A percentile compares a stretch with the other conserved stretches of the same genome.
Evolutionary conservation across 2,888 invertebrate species (phyloP).

Genomic region (Mechanitis messenoides): DNA sequence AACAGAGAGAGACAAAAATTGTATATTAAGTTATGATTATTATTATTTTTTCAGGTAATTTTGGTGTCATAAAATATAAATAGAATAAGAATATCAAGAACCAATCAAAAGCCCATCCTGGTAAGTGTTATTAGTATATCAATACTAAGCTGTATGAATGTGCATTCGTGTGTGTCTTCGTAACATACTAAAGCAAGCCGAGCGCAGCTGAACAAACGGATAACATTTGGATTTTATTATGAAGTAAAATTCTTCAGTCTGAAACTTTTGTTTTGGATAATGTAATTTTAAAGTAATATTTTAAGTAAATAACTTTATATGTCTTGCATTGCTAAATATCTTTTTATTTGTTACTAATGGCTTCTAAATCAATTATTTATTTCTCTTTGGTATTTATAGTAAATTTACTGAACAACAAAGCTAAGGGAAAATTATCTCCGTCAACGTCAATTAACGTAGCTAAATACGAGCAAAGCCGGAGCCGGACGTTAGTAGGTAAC

Average conservation of each 20-base stretch:
- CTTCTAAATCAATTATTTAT: no score
- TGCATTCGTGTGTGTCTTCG: not conserved
- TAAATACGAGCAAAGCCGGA: not conserved
- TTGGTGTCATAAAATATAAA: not conserved
- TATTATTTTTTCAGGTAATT: constrained; percentile 1
- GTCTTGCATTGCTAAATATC: no score
- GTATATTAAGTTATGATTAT: not conserved
- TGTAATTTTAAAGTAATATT: no score
- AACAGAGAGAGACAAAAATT: no score
- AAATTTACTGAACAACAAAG: no score
- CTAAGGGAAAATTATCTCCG: no score
- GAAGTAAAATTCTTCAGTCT: not conserved
- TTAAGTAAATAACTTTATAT: no score
- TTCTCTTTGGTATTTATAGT: no score
- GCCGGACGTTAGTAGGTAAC: not conserved
- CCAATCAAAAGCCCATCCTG: not conserved
- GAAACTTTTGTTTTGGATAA: not conserved
- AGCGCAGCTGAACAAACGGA: not conserved
- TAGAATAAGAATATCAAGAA: not conserved
- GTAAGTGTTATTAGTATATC: no score
- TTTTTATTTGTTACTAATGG: no score
- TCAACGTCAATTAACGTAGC: no score
- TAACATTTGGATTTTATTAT: not conserved
- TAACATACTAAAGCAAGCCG: not conserved
- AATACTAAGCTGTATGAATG: not conserved